Base-by-base conservation (phyloP, 2,888 invertebrate genomes). In the Drosophila testacea region DNA sequence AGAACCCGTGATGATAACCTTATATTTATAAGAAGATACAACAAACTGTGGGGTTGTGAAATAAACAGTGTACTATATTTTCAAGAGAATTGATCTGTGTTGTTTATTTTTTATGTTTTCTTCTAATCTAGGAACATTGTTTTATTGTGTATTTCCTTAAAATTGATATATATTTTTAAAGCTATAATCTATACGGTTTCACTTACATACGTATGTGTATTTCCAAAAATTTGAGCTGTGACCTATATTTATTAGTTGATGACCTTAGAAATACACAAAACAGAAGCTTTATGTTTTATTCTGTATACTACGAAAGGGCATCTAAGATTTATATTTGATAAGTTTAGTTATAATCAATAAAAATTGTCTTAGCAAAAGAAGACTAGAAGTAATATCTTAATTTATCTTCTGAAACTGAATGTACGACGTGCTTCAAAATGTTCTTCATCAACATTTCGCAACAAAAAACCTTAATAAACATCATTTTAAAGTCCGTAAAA, bases 31-130 rank as follows among this genome's bases (percentile, higher is more conserved):
- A 9, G 16, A 54, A 56, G 52, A 54, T 61, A 54, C 44, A 44
- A 44, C 38, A 48, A 22, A 41, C 28, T 44, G 57, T 65, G 22
- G 7, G 13, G 46, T 72, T 72, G 46, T 51, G 72, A 56, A 71
- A 71, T 67, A 57, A 9, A 10, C 0, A 34, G 13, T 7, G 30
- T 22, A 16, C 16, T 16, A 16, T 16, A 28, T 47, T 42, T 32
- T 16, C n/a, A 36, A 44, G 10, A 52, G 10, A 16, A 30, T 13
- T 30, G 52, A 28, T 51, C 50, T 22, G n/a, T 28, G 27, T 39
- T 51, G 1, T 51, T 9, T n/a, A 10, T 44, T 2, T 27, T 6
- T 22, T 16, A 16, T 16, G 16, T 16, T 30, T 42, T 38, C 34
- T n/a, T 50, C 36, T 2, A 50, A 50, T 36, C 50, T 27, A n/a